Base-by-base conservation (phyloP, 92 coral and sea anemone species). In the Bergia sp. region DNA sequence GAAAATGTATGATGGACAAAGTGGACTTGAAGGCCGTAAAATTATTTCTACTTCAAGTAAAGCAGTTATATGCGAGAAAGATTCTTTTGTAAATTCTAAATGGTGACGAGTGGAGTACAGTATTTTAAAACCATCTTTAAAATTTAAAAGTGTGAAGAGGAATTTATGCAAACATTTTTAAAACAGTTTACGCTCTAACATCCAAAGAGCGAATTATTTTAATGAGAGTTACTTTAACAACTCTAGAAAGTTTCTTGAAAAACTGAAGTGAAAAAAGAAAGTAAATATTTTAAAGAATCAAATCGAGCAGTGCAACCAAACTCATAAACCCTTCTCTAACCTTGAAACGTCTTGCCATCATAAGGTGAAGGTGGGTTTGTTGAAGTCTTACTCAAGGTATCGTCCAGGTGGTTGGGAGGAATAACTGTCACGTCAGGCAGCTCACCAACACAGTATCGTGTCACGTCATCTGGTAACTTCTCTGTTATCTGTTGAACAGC, bases 401-500 rank as follows among this genome's bases (percentile, higher is more conserved):
- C 47, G 20, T 74, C 7, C 78, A 74, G 10, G n/a, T 74, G 1
- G 39, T 37, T 74, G 47, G 44, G 43, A 12, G 47, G 44, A 18
- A 39, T 74, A 21, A 42, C 43, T 37, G 23, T 5, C 10, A 47
- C 20, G 12, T 15, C 43, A 74, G 78, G 10, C n/a, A 38, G 43
- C 21, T 74, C 78, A 3, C 78, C 78, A 37, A 74, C 20, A 15
- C 21, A 74, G 21, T 74, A 74, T 13, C 49, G 20, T 13, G 78
- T 74, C 47, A 74, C n/a, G 45, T 39, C 7, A 10, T 74, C 78
- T 37, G 78, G 78, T 39, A 74, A 74, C 78, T 39, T 74, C 78
- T 74, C 78, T 74, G 21, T 42, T 74, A 74, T 74, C 78, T 74
- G 78, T 15, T 20, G 41, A 5, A 74, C 78, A 74, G 78, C 45